Evolutionary conservation across 2,113 vertebrate species (phyloP).

Genomic region (Vimba vimba): DNA sequence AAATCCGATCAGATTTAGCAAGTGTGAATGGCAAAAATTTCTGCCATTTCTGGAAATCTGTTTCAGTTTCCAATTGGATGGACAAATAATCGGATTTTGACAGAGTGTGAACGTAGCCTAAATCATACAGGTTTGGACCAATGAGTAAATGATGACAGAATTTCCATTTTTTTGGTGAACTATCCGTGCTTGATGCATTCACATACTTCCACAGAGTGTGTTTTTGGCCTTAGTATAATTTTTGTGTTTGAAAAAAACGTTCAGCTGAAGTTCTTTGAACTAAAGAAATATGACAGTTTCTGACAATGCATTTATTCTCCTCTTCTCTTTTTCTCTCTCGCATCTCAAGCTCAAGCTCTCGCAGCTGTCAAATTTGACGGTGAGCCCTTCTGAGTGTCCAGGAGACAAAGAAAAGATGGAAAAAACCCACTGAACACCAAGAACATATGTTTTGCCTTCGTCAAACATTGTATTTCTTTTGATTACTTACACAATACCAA

Average conservation of each 20-base stretch:
- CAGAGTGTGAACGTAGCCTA: too few species aligned
- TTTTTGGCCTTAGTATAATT: neutral
- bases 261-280: too few species aligned
- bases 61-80: too few species aligned
- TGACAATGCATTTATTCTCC: neutral
- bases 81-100: too few species aligned
- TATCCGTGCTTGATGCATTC: neutral
- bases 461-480: conserved; percentile 57
- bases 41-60: too few species aligned
- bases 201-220: neutral
- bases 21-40: too few species aligned
- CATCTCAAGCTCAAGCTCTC: conserved; percentile 82
- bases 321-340: conserved; percentile 41
- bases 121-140: neutral
- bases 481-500: conserved; percentile 43
- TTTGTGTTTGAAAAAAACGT: neutral
- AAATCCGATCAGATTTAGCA: too few species aligned
- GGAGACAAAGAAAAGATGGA: conserved; percentile 30
- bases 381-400: conserved; percentile 81
- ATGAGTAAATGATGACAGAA: neutral
- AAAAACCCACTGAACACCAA: conserved; percentile 37
- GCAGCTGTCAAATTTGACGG: conserved; percentile 83
- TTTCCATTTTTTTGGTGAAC: neutral
- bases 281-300: neutral
- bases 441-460: conserved; percentile 42